phyloP scores from a whole-genome alignment of 1,140 invertebrate genomes.

The Lutraria rhynchaena region DNA sequence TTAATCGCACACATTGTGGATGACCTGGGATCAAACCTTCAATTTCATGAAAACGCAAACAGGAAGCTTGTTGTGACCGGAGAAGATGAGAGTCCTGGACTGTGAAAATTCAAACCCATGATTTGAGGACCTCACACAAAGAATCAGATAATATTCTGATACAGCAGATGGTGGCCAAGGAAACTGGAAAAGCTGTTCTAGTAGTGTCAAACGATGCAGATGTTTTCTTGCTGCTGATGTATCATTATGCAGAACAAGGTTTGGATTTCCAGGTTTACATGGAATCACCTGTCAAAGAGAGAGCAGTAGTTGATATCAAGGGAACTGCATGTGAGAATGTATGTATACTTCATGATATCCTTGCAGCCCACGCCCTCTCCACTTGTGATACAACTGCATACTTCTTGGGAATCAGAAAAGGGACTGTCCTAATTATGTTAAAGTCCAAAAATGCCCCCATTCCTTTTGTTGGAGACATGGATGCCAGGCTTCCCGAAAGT shows the following conservation, averaged over 20 bases:
- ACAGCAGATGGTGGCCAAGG: constrained; percentile 12
- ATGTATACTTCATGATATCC: background rate
- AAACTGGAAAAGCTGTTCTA: background rate
- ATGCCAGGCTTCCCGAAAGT: too few relatives aligned
- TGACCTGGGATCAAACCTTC: background rate
- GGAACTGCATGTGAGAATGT: background rate
- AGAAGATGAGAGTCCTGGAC: background rate
- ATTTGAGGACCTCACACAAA: constrained; percentile 12
- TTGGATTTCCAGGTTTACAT: background rate
- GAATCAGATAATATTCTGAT: constrained; percentile 3
- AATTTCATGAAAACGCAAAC: background rate
- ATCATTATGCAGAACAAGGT: background rate
- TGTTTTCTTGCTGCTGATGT: background rate
- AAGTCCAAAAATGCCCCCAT: background rate
- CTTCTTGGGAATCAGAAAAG: background rate
- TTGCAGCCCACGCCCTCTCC: background rate
- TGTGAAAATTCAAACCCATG: background rate
- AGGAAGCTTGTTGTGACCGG: constrained; percentile 23
- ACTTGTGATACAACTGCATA: background rate
- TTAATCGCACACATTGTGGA: background rate
- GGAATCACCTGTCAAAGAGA: background rate
- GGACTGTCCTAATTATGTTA: background rate
- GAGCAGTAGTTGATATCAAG: background rate
- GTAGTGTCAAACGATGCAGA: background rate
- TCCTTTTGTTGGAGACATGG: background rate